Evolutionary conservation across 53 echinoderm and acorn worm species (phyloP).

Genomic region (Henricia sp.): DNA sequence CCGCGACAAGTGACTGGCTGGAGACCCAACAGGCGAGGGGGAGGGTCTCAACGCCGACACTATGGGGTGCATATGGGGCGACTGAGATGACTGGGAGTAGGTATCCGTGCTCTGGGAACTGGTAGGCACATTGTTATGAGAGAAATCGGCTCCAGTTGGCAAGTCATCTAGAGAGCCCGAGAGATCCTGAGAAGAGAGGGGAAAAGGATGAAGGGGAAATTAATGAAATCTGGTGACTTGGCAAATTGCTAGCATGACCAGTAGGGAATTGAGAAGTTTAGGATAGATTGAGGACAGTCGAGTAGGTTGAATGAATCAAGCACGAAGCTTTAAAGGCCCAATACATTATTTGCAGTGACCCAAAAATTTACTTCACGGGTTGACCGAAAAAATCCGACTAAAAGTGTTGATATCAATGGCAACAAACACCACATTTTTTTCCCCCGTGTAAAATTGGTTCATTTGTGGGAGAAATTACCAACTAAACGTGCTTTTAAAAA

Average conservation of each 20-base stretch:
- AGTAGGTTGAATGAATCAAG: slow-evolving; percentile 44
- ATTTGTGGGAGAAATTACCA: too few relatives aligned
- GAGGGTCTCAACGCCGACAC: slow-evolving; percentile 87
- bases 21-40: slow-evolving; percentile 97
- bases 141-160: slow-evolving; percentile 82
- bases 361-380: too few relatives aligned
- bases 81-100: slow-evolving; percentile 69
- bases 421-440: too few relatives aligned
- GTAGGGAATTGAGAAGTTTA: slow-evolving; percentile 51
- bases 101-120: slow-evolving; percentile 63
- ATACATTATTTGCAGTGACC: too few relatives aligned
- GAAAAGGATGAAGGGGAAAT: slow-evolving; percentile 45
- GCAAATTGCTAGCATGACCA: slow-evolving; percentile 52
- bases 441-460: too few relatives aligned
- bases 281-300: slow-evolving; percentile 52
- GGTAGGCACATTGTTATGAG: slow-evolving; percentile 55
- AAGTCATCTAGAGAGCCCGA: slow-evolving; percentile 97
- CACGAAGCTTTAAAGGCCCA: too few relatives aligned
- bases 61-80: slow-evolving; percentile 89
- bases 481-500: too few relatives aligned
- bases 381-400: too few relatives aligned
- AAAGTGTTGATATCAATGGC: too few relatives aligned
- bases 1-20: slow-evolving; percentile 97
- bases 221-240: slow-evolving; percentile 65
- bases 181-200: slow-evolving; percentile 77